These are phyloP conservation scores for Phenacoccus solenopsis DNA, from an alignment of 1,140 invertebrate genomes.

Conservation along the genomic window DNA sequence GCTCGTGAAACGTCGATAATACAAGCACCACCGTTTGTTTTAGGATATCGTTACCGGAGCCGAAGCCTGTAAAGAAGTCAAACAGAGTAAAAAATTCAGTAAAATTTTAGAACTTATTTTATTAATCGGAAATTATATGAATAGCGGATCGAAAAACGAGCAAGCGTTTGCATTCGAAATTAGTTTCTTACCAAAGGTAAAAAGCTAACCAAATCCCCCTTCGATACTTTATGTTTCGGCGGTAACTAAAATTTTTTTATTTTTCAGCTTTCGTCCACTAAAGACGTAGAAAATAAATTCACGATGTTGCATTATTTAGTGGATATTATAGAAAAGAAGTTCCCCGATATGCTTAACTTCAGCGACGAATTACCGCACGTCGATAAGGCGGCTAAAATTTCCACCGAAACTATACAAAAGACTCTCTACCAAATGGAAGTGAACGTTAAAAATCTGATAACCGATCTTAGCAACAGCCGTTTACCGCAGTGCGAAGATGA, in stretches of 20 bases:
- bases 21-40: not conserved
- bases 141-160: slow-evolving; percentile 82
- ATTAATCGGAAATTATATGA: slow-evolving; percentile 88
- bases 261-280: slow-evolving; percentile 71
- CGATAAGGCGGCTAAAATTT: slow-evolving; percentile 67
- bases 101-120: slow-evolving; percentile 81
- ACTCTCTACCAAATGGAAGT: slow-evolving; percentile 73
- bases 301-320: slow-evolving; percentile 89
- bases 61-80: slow-evolving; percentile 90
- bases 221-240: too few relatives aligned
- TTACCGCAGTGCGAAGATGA: slow-evolving; percentile 63
- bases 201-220: too few relatives aligned
- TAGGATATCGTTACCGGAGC: slow-evolving; percentile 86
- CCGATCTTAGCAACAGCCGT: slow-evolving; percentile 70
- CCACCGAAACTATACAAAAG: slow-evolving; percentile 73
- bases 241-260: too few relatives aligned
- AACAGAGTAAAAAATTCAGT: slow-evolving; percentile 75
- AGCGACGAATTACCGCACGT: slow-evolving; percentile 78
- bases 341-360: slow-evolving; percentile 71
- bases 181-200: slow-evolving; percentile 83
- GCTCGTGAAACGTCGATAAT: not conserved
- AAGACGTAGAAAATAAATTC: slow-evolving; percentile 82
- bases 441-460: slow-evolving; percentile 72
- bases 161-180: slow-evolving; percentile 94
- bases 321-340: slow-evolving; percentile 74